Conservation (phyloP, 2,888 invertebrate species). For the Morpho achilles region DNA sequence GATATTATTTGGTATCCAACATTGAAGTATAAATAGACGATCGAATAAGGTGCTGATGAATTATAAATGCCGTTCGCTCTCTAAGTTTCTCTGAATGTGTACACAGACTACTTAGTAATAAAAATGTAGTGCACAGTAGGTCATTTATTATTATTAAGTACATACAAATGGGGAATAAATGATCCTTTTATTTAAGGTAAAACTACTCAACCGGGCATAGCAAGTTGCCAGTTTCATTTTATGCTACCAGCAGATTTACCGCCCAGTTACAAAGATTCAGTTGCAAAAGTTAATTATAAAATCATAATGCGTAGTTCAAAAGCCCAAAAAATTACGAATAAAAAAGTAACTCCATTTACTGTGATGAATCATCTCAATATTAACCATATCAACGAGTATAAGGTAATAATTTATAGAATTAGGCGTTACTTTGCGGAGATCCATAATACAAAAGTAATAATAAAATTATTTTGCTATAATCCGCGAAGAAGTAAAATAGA, state of each 20-base stretch:
- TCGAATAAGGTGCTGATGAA: too few species aligned
- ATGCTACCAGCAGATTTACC: conserved; percentile 56
- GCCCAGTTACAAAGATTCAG: conserved; percentile 54
- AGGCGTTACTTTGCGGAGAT: too few species aligned
- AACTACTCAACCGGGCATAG: conserved; percentile 44
- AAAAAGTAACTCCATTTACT: conserved; percentile 38
- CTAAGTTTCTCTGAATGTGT: too few species aligned
- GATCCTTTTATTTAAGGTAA: conserved; percentile 34
- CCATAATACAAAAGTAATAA: too few species aligned
- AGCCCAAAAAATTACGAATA: conserved; percentile 40
- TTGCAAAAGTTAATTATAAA: conserved; percentile 53
- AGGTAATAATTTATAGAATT: conserved; percentile 39
- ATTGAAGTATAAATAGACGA: too few species aligned
- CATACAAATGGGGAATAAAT: neutral
- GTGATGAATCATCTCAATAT: conserved; percentile 54
- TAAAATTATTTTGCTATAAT: too few species aligned
- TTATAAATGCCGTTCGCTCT: too few species aligned
- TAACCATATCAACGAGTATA: conserved; percentile 45
- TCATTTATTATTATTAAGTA: too few species aligned
- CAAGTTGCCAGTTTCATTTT: conserved; percentile 59
- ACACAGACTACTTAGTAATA: too few species aligned
- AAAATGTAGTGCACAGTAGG: too few species aligned
- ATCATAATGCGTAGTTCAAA: conserved; percentile 55
- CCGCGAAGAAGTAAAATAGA: too few species aligned
- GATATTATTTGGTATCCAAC: too few species aligned